Base-by-base conservation (phyloP, 2,888 invertebrate species). In the Bedellia somnulentella region DNA sequence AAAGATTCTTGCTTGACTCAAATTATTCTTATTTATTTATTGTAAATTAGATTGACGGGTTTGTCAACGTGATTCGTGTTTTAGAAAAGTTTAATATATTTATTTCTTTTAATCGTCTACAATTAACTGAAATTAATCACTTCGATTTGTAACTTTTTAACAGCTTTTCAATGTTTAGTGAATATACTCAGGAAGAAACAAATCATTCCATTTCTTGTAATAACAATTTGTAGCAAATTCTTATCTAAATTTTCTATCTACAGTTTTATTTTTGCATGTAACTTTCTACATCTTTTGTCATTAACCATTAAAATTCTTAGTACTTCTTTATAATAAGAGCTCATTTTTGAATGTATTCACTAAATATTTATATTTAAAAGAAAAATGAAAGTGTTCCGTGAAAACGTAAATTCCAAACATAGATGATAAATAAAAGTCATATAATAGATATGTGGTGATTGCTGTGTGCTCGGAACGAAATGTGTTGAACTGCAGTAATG, bases 281-380 rank as follows among this genome's bases (percentile, higher is more conserved):
- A 51, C n/a, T n/a, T n/a, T n/a, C n/a, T n/a, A n/a, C n/a, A n/a
- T n/a, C n/a, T n/a, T n/a, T n/a, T n/a, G n/a, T n/a, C n/a, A n/a
- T n/a, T n/a, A n/a, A n/a, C n/a, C n/a, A n/a, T n/a, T n/a, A n/a
- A n/a, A n/a, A n/a, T n/a, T n/a, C n/a, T n/a, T n/a, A n/a, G n/a
- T n/a, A n/a, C n/a, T n/a, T n/a, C n/a, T n/a, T n/a, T n/a, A n/a
- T n/a, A n/a, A n/a, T n/a, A n/a, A n/a, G n/a, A n/a, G n/a, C n/a
- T n/a, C n/a, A n/a, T n/a, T 46, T 68, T 68, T 70, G 59, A 53
- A 70, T 73, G 68, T 70, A 70, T 68, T 73, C 70, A 67, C 71
- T 60, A 57, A 46, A 46, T 46, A 42, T 46, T 47, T 45, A 18
- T 45, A 58, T 57, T 63, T 54, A 64, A 70, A 73, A 73, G 73